Evolutionary conservation across 2,888 invertebrate species (phyloP).

Genomic region (Eustalomyia histrio): DNA sequence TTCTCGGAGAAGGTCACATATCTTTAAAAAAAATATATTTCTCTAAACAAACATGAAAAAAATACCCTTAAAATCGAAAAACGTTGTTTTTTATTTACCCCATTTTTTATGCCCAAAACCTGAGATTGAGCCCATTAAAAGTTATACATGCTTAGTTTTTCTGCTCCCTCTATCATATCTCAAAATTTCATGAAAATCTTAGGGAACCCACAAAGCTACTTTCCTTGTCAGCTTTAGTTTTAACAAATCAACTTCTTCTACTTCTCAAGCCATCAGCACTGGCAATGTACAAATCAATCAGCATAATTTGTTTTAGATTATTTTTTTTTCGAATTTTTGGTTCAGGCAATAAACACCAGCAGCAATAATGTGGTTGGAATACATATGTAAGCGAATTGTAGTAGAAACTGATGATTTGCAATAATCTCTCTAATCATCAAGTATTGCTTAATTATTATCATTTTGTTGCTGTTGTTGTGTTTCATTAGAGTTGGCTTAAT

Average conservation of each 20-base stretch:
- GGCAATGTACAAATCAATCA: conserved; percentile 20
- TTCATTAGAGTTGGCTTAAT: not conserved
- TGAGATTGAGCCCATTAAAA: too few relatives aligned
- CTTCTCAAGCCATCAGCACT: conserved; percentile 9
- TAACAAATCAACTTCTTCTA: conserved; percentile 7
- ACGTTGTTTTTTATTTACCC: too few relatives aligned
- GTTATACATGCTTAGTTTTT: too few relatives aligned
- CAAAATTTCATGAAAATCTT: too few relatives aligned
- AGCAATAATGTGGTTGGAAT: conserved; percentile 11
- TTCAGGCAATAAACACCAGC: conserved; percentile 28
- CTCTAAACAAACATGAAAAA: too few relatives aligned
- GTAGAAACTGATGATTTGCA: conserved; percentile 38
- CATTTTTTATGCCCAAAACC: too few relatives aligned
- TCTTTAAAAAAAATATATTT: too few relatives aligned
- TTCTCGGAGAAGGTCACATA: too few relatives aligned
- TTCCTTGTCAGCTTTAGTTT: not conserved
- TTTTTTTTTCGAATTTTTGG: not conserved
- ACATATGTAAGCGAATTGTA: not conserved
- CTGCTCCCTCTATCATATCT: too few relatives aligned
- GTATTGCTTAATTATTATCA: conserved; percentile 38
- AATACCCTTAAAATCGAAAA: too few relatives aligned
- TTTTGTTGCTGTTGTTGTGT: not conserved
- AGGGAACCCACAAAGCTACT: too few relatives aligned
- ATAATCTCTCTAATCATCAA: conserved; percentile 28
- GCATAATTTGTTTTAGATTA: conserved; percentile 31